Percentiles rank a stretch among this genome's conserved stretches.
These are phyloP conservation scores for Drosophila nr. fundita DNA, from an alignment of 2,888 invertebrate genomes.

Conservation along the genomic window DNA sequence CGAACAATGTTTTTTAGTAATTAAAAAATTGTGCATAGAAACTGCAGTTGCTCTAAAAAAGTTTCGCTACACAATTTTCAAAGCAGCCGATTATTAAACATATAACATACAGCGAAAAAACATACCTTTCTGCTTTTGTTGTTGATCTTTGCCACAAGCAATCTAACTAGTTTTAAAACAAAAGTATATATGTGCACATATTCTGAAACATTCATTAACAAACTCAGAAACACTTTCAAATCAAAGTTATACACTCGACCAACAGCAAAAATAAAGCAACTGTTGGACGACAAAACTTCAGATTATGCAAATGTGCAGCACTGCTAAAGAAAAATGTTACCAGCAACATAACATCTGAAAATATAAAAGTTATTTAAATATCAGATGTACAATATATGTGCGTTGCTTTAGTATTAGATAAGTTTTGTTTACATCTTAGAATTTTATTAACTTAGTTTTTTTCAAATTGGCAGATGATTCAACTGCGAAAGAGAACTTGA, in stretches of 20 bases:
- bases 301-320: constrained; percentile 1
- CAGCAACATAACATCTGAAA: background rate
- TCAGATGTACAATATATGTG: background rate
- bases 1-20: background rate
- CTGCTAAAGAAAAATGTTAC: constrained; percentile 24
- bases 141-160: background rate
- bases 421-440: background rate
- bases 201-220: background rate
- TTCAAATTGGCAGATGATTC: background rate
- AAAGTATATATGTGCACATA: background rate
- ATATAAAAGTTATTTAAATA: background rate
- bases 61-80: background rate
- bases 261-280: background rate
- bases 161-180: background rate
- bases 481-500: background rate
- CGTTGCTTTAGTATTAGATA: background rate
- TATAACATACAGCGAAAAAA: background rate
- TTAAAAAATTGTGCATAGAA: background rate
- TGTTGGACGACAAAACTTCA: background rate
- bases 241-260: background rate
- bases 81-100: background rate
- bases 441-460: background rate
- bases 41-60: background rate
- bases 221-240: background rate
- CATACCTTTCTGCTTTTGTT: background rate